A percentile compares a stretch with the other conserved stretches of the same genome.
phyloP scores from a whole-genome alignment of 2,888 invertebrate genomes.

The Euproctis similis region DNA sequence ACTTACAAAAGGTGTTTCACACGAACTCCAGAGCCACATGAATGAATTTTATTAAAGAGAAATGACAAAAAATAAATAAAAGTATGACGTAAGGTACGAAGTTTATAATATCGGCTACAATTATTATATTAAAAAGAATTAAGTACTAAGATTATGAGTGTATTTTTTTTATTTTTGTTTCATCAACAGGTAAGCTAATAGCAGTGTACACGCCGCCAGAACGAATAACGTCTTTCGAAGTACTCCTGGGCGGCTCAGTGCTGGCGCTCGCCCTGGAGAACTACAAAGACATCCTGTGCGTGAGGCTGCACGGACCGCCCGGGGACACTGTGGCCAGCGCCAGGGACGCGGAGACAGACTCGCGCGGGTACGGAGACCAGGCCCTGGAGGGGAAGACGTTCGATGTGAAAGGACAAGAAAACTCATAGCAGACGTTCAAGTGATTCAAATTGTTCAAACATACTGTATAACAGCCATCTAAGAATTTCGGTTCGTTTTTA shows the following conservation, averaged over 20 bases:
- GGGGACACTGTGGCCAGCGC: conserved; percentile 51
- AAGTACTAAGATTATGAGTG: not conserved
- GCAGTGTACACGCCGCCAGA: conserved; percentile 87
- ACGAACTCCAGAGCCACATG: too few species aligned
- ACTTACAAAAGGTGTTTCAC: too few species aligned
- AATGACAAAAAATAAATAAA: too few species aligned
- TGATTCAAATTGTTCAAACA: conserved; percentile 5
- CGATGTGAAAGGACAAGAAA: conserved; percentile 67
- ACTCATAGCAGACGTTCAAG: conserved; percentile 39
- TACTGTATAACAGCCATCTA: too few species aligned
- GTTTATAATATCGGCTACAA: too few species aligned
- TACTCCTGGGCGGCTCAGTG: conserved; percentile 82
- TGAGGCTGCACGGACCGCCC: conserved; percentile 71
- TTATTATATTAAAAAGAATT: too few species aligned
- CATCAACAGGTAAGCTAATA: conserved; percentile 80
- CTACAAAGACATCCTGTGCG: conserved; percentile 78
- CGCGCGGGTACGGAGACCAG: conserved; percentile 59
- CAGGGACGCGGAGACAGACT: conserved; percentile 70
- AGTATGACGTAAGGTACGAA: too few species aligned
- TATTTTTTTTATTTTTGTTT: not conserved
- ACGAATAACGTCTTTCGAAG: conserved; percentile 84
- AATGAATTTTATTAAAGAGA: too few species aligned
- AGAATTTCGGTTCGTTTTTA: too few species aligned
- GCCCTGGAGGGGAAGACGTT: conserved; percentile 59
- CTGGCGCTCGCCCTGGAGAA: conserved; percentile 83